phyloP scores from a whole-genome alignment of 1,140 invertebrate species.

The Leguminivora glycinivorella region DNA sequence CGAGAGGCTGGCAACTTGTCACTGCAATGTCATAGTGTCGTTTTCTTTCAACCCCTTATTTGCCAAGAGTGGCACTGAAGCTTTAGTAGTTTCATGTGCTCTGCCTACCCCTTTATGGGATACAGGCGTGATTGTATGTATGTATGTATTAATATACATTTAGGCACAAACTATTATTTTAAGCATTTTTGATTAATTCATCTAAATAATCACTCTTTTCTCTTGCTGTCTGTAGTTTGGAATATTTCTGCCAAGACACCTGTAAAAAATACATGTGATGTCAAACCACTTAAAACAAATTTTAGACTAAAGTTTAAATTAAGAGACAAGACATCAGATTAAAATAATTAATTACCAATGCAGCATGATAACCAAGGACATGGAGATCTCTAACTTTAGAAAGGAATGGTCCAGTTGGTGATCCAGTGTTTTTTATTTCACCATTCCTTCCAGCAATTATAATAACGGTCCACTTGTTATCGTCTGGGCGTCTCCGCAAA shows the following conservation, averaged over 20 bases:
- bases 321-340: neutral
- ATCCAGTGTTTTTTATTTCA: slow-evolving; percentile 55
- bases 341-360: slow-evolving; percentile 68
- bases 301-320: neutral
- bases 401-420: slow-evolving; percentile 65
- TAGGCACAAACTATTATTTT: slow-evolving; percentile 31
- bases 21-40: too few relatives aligned
- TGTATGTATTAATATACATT: neutral
- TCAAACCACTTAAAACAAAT: neutral
- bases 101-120: too few relatives aligned
- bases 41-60: too few relatives aligned
- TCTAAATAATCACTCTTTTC: slow-evolving; percentile 61
- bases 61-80: too few relatives aligned
- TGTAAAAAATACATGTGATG: slow-evolving; percentile 34
- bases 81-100: too few relatives aligned
- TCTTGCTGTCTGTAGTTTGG: slow-evolving; percentile 42
- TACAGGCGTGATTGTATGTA: too few relatives aligned
- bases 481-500: slow-evolving; percentile 67
- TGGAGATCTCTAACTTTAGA: slow-evolving; percentile 79
- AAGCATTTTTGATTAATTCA: slow-evolving; percentile 50
- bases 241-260: slow-evolving; percentile 49
- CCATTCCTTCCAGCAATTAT: slow-evolving; percentile 70
- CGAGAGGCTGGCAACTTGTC: too few relatives aligned
- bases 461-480: slow-evolving; percentile 76
- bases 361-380: slow-evolving; percentile 79